Evolutionary conservation across 2,113 vertebrate species (phyloP), one percentile per base, ranked within the genome.

Genomic region (Oriolus oriolus): DNA sequence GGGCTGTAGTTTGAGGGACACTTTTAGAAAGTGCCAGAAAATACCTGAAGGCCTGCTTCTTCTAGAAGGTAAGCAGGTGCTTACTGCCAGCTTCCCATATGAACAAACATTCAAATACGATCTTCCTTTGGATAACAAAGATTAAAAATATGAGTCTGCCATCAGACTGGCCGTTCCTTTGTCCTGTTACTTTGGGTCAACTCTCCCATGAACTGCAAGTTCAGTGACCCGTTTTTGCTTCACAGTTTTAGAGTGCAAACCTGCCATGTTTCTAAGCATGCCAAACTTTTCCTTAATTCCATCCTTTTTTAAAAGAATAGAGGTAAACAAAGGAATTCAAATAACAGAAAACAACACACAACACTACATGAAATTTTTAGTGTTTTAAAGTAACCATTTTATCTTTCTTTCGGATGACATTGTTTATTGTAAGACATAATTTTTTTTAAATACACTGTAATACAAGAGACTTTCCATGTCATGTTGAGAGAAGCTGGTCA

Each of bases 381-480:
- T 16, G 41, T 89, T 88, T 96, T 77, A 77, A 96, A 97, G 92
- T 91, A 97, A 96, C 66, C 18, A 77, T 95, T 95, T 96, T 86
- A 88, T 94, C 79, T 97, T 96, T 96, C 74, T 97, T 98, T 97
- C 94, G 70, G 97, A 98, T 98, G 97, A 98, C 95, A 97, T 93
- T 97, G 94, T 98, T 97, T 98, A 98, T 98, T 98, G 97, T 99
- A 98, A 99, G 98, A 99, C 98, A 98, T 98, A 81, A 97, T 98
- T 98, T 99, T 99, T 99, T 99, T 99, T 99, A 98, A 99, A 99
- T 99, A 99, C 98, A 99, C 97, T 98, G 98, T 98, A 99, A 98
- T 98, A 99, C 98, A 98, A 99, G 98, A 99, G 98, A 99, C 98
- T 98, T 98, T 98, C 97, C 98, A 98, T 97, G 97, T 99, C 98